Evolutionary conservation across 2,113 vertebrate genomes (phyloP).

Genomic region (Isichthys henryi): DNA sequence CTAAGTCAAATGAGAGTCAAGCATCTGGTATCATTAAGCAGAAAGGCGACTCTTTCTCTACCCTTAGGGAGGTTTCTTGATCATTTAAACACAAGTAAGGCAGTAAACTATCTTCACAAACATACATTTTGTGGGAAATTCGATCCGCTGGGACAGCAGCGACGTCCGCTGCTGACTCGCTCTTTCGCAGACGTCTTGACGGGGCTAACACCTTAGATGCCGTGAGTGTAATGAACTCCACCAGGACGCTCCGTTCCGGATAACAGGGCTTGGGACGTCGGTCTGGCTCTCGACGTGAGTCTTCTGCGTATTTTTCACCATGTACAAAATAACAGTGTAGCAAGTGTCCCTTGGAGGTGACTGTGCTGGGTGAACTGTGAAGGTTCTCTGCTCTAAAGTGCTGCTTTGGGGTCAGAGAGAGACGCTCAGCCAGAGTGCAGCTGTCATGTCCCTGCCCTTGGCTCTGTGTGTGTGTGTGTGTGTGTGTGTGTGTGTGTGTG

Average conservation of each 20-base stretch:
- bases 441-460: conserved; percentile 11
- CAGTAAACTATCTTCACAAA: background rate
- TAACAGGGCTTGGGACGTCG: background rate
- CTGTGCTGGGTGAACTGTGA: conserved; percentile 15
- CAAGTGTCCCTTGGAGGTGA: background rate
- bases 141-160: background rate
- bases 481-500: background rate
- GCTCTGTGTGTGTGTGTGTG: conserved; percentile 3
- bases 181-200: background rate
- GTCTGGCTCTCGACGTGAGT: background rate
- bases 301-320: background rate
- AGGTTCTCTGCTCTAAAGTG: conserved; percentile 40
- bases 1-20: background rate
- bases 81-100: background rate
- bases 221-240: background rate
- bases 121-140: background rate
- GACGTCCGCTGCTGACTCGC: background rate
- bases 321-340: background rate
- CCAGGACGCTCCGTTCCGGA: background rate
- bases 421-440: conserved; percentile 29
- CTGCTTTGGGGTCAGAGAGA: conserved; percentile 32
- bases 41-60: background rate
- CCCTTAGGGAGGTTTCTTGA: background rate
- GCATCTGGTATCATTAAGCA: background rate
- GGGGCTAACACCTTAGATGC: background rate